A percentile compares a stretch with the other conserved stretches of the same genome.
Evolutionary conservation across 2,797 vertebrate species (phyloP).

Genomic region (Synanceia verrucosa): DNA sequence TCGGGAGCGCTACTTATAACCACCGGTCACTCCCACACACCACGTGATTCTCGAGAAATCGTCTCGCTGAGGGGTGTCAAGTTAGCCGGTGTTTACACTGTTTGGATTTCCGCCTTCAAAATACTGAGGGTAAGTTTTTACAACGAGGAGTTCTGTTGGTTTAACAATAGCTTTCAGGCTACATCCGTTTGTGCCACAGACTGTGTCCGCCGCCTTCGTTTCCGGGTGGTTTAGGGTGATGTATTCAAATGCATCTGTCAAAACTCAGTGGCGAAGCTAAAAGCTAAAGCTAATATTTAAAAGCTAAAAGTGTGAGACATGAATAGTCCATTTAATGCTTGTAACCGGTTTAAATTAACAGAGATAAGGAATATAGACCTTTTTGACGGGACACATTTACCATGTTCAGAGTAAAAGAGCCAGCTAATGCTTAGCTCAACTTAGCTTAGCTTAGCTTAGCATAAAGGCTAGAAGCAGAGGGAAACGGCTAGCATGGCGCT

Average conservation of each 20-base stretch:
- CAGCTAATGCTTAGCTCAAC: neutral
- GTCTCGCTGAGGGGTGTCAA: neutral
- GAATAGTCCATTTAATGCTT: neutral
- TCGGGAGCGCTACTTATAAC: neutral
- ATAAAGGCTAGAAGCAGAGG: neutral
- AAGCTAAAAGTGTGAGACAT: too few relatives aligned
- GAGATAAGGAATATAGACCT: too few relatives aligned
- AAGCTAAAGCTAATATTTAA: neutral
- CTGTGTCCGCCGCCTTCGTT: neutral
- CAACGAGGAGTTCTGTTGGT: neutral
- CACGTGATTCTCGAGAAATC: constrained; percentile 35
- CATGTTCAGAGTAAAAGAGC: neutral
- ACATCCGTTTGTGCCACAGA: fast-evolving
- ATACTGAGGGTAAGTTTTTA: neutral
- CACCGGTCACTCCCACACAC: neutral
- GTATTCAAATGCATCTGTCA: neutral
- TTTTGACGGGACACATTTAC: neutral
- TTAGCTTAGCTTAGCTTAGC: neutral
- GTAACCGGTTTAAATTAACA: neutral
- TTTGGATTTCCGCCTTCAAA: neutral
- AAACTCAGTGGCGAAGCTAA: neutral
- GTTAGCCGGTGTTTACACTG: fast-evolving
- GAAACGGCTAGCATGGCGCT: neutral
- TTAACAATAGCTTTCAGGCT: neutral
- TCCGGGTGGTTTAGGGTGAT: neutral